Conservation (phyloP, 2,113 vertebrate genomes). For the Aspiorhynchus laticeps region DNA sequence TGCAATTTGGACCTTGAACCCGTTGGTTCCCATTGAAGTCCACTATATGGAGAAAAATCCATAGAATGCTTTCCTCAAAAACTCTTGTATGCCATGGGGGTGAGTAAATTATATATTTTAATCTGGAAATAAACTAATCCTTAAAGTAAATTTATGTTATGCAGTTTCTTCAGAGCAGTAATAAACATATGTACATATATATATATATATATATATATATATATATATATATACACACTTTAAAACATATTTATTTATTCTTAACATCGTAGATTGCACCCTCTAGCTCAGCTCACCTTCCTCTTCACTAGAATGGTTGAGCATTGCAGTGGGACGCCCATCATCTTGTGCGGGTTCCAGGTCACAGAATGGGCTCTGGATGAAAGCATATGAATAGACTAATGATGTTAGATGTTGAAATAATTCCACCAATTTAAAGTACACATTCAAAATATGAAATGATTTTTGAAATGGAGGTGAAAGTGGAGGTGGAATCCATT, state of each 20-base stretch:
- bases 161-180: neutral
- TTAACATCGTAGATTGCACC: neutral
- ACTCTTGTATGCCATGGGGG: too few relatives aligned
- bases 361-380: conserved; percentile 74
- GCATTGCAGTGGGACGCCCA: conserved; percentile 74
- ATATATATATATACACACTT: too few relatives aligned
- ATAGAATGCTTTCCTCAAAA: too few relatives aligned
- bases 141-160: neutral
- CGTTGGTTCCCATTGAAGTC: too few relatives aligned
- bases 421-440: conserved; percentile 5
- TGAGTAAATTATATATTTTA: too few relatives aligned
- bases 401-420: neutral
- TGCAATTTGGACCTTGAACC: too few relatives aligned
- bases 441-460: neutral
- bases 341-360: conserved; percentile 81
- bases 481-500: conserved; percentile 29
- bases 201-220: too few relatives aligned
- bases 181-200: neutral
- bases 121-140: too few relatives aligned
- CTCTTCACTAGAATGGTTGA: conserved; percentile 71
- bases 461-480: conserved; percentile 1
- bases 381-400: neutral
- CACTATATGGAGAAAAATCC: too few relatives aligned
- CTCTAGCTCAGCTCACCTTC: conserved; percentile 65
- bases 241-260: neutral